These are phyloP conservation scores for Epinotia brunnichana DNA, from an alignment of 2,888 invertebrate species.

Conservation along the genomic window DNA sequence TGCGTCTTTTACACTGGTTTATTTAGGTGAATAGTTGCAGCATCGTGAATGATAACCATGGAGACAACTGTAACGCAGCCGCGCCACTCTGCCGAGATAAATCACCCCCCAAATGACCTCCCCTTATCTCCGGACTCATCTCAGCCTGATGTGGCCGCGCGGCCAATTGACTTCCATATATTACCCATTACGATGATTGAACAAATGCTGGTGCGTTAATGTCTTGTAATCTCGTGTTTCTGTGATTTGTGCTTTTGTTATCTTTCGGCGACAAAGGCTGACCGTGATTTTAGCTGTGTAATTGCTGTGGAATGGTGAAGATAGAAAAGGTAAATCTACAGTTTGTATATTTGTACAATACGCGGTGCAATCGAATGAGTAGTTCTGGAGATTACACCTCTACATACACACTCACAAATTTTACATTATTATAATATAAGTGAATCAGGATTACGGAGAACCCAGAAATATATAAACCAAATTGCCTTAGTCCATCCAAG, in stretches of 20 bases:
- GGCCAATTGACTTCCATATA: slow-evolving; percentile 53
- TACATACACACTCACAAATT: no score
- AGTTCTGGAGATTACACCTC: background rate
- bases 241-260: slow-evolving; percentile 45
- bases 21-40: background rate
- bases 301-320: background rate
- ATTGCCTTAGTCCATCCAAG: no score
- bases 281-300: background rate
- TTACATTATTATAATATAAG: no score
- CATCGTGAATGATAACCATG: slow-evolving; percentile 1
- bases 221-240: slow-evolving; percentile 48
- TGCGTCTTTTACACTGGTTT: background rate
- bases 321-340: background rate
- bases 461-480: no score
- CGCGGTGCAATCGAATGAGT: background rate
- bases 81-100: slow-evolving; percentile 47
- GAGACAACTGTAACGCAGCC: slow-evolving; percentile 42
- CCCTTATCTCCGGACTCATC: slow-evolving; percentile 50
- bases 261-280: slow-evolving; percentile 8
- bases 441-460: no score
- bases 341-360: background rate
- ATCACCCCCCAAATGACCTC: slow-evolving; percentile 51
- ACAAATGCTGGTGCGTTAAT: slow-evolving; percentile 50
- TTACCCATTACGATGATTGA: slow-evolving; percentile 53
- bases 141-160: slow-evolving; percentile 47